phyloP scores from a whole-genome alignment of 37 sponge, comb jelly and placozoan genomes.

The Diacarnus erythraeanus region DNA sequence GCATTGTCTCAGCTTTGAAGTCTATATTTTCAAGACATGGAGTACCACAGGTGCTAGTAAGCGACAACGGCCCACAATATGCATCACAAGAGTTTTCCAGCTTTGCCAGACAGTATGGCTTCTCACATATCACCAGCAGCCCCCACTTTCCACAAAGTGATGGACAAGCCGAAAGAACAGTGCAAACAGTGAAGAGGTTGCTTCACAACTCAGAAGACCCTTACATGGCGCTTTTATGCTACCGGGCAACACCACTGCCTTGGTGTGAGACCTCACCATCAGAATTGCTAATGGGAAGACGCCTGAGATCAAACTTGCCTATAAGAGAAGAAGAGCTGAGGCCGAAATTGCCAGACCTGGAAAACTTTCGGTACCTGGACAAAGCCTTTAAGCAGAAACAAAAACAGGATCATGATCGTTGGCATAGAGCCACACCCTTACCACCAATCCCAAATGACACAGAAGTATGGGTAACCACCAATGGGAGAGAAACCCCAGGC shows the following conservation, averaged over 20 bases:
- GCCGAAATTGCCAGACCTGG: slow-evolving; percentile 48
- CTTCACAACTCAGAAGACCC: slow-evolving; percentile 27
- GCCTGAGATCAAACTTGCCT: slow-evolving; percentile 28
- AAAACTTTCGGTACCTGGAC: slow-evolving; percentile 14
- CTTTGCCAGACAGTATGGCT: slow-evolving; percentile 40
- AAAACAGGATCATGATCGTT: slow-evolving; percentile 32
- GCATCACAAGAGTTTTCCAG: slow-evolving; percentile 25
- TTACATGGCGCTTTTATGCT: slow-evolving; percentile 19
- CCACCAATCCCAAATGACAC: neutral
- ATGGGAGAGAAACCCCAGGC: neutral
- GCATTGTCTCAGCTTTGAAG: slow-evolving; percentile 30
- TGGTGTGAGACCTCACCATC: slow-evolving; percentile 60
- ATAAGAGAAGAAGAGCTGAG: neutral
- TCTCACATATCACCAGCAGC: slow-evolving; percentile 54
- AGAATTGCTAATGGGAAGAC: slow-evolving; percentile 66
- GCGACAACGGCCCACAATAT: slow-evolving; percentile 62
- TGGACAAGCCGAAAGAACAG: slow-evolving; percentile 39
- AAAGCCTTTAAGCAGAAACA: slow-evolving; percentile 15
- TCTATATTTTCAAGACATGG: slow-evolving; percentile 33
- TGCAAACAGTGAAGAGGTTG: slow-evolving; percentile 42
- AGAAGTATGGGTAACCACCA: neutral
- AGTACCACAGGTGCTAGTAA: slow-evolving; percentile 37
- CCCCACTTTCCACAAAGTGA: slow-evolving; percentile 55
- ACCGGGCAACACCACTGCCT: slow-evolving; percentile 47
- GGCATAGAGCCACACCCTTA: slow-evolving; percentile 10